Percentiles rank a stretch among this genome's conserved stretches.
Evolutionary conservation across 35 echinoderm and acorn worm genomes (phyloP).

Genomic region (Anneissia japonica): DNA sequence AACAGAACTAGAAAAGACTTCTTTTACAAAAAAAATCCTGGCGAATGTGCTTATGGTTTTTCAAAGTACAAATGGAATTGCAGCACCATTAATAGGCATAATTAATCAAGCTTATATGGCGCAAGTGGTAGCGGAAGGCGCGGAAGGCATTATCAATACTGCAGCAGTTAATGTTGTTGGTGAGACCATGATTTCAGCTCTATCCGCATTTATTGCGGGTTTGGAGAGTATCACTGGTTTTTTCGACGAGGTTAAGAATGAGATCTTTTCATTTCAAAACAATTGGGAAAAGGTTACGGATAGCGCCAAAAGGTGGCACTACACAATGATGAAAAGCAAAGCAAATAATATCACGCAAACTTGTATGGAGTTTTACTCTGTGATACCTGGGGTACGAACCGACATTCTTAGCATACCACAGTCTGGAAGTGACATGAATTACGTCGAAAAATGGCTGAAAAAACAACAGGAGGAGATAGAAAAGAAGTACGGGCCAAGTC

Average conservation of each 20-base stretch:
- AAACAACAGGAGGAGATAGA: background rate
- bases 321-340: slow-evolving; percentile 20
- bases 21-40: background rate
- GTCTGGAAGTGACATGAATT: background rate
- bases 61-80: background rate
- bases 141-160: background rate
- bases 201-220: background rate
- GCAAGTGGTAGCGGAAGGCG: background rate
- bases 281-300: background rate
- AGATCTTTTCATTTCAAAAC: background rate
- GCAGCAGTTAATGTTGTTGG: background rate
- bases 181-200: background rate
- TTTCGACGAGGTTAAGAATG: background rate
- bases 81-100: background rate
- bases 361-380: background rate
- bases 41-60: background rate
- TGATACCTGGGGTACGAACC: slow-evolving; percentile 17
- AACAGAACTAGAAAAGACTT: background rate
- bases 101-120: background rate
- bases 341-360: background rate
- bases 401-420: background rate
- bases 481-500: background rate
- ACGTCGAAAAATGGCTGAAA: slow-evolving; percentile 14
- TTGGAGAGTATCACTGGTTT: background rate
- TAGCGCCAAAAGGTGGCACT: background rate